These are phyloP conservation scores for Calcarius lapponicus DNA, from an alignment of 2,797 vertebrate species.

Conservation along the genomic window DNA sequence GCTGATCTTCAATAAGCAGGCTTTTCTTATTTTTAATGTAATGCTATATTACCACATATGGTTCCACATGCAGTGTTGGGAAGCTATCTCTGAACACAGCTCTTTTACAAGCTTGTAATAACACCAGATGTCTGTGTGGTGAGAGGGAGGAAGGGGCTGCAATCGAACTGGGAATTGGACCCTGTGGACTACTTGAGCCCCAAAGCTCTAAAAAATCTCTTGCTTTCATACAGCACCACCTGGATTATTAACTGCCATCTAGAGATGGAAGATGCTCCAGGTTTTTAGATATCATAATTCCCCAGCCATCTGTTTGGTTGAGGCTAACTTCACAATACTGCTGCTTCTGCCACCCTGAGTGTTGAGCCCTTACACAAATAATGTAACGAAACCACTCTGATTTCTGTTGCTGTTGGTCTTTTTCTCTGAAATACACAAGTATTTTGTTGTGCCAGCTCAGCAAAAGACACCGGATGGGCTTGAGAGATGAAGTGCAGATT, in stretches of 20 bases:
- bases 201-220: constrained; percentile 31
- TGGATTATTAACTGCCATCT: constrained; percentile 48
- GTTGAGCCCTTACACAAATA: constrained; percentile 59
- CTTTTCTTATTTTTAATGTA: constrained; percentile 37
- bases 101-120: constrained; percentile 67
- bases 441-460: not conserved
- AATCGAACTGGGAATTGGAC: constrained; percentile 54
- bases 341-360: constrained; percentile 20
- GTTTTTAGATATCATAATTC: constrained; percentile 55
- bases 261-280: constrained; percentile 25
- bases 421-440: constrained; percentile 24
- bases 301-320: constrained; percentile 58
- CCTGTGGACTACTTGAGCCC: constrained; percentile 55
- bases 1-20: constrained; percentile 26
- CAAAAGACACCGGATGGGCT: not conserved
- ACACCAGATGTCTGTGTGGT: constrained; percentile 60
- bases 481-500: not conserved
- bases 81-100: constrained; percentile 37
- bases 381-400: constrained; percentile 6
- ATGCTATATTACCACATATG: constrained; percentile 57
- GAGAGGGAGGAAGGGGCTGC: constrained; percentile 28
- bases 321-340: constrained; percentile 14
- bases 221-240: constrained; percentile 40
- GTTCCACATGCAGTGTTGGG: not conserved
- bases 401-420: constrained; percentile 32